These are phyloP conservation scores for Papilio demoleus DNA, from an alignment of 2,888 invertebrate genomes.

Conservation along the genomic window DNA sequence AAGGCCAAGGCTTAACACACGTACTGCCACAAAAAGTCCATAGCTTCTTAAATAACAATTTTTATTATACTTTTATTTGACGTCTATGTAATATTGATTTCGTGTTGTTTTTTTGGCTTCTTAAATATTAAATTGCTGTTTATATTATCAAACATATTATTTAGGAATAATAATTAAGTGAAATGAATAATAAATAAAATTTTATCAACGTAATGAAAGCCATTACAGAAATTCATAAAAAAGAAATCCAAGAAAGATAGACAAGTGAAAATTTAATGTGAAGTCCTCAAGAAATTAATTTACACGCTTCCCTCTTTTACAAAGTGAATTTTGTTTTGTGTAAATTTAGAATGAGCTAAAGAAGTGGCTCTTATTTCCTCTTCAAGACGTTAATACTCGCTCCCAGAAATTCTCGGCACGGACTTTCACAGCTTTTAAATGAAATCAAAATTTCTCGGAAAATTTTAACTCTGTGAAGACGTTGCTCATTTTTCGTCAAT, in stretches of 20 bases:
- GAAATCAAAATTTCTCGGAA: slow-evolving; percentile 30
- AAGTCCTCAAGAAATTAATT: slow-evolving; percentile 22
- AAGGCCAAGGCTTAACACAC: slow-evolving; percentile 31
- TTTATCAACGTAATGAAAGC: background rate
- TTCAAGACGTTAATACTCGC: slow-evolving; percentile 34
- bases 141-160: background rate
- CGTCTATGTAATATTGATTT: background rate
- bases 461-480: slow-evolving; percentile 10
- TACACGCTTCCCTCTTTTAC: slow-evolving; percentile 17
- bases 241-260: slow-evolving; percentile 10
- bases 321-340: slow-evolving; percentile 35
- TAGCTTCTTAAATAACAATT: slow-evolving; percentile 10
- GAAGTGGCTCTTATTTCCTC: slow-evolving; percentile 33
- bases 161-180: background rate
- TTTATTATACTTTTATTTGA: background rate
- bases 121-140: background rate
- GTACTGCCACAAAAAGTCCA: slow-evolving; percentile 10
- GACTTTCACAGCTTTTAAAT: slow-evolving; percentile 28
- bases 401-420: slow-evolving; percentile 26
- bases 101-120: background rate
- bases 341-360: slow-evolving; percentile 35
- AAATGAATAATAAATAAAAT: slow-evolving; percentile 1
- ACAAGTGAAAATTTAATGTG: slow-evolving; percentile 1
- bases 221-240: background rate
- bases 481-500: slow-evolving; percentile 4